phyloP scores from a whole-genome alignment of 2,888 invertebrate genomes.

The Microplitis manilae region DNA sequence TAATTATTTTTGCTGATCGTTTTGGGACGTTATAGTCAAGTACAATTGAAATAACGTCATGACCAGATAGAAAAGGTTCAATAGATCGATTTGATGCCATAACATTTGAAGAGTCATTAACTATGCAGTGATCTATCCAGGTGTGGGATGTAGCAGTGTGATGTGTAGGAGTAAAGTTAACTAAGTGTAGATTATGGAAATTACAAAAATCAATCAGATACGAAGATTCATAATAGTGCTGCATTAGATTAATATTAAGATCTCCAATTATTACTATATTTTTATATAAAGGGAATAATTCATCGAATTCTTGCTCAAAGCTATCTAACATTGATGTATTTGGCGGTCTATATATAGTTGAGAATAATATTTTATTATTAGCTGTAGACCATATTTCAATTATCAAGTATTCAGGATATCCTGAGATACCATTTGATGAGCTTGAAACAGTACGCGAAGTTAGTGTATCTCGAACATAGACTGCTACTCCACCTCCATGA shows the following conservation, averaged over 20 bases:
- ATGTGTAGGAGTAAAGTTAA: conserved; percentile 21
- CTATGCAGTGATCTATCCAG: conserved; percentile 1
- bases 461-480: background rate
- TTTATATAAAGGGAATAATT: background rate
- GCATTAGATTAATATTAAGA: background rate
- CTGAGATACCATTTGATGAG: background rate
- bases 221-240: background rate
- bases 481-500: background rate
- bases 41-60: conserved; percentile 12
- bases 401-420: background rate
- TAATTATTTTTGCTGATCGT: too few relatives aligned
- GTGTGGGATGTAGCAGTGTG: conserved; percentile 11
- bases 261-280: background rate
- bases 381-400: background rate
- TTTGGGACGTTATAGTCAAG: too few relatives aligned
- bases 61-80: conserved; percentile 15
- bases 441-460: background rate
- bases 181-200: conserved; percentile 6
- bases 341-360: background rate
- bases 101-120: background rate
- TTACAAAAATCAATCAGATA: conserved; percentile 6
- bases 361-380: background rate
- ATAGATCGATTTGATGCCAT: conserved; percentile 6
- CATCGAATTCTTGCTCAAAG: background rate
- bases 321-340: background rate